phyloP scores from a whole-genome alignment of 2,888 invertebrate genomes.

The Pristionchus mayeri region DNA sequence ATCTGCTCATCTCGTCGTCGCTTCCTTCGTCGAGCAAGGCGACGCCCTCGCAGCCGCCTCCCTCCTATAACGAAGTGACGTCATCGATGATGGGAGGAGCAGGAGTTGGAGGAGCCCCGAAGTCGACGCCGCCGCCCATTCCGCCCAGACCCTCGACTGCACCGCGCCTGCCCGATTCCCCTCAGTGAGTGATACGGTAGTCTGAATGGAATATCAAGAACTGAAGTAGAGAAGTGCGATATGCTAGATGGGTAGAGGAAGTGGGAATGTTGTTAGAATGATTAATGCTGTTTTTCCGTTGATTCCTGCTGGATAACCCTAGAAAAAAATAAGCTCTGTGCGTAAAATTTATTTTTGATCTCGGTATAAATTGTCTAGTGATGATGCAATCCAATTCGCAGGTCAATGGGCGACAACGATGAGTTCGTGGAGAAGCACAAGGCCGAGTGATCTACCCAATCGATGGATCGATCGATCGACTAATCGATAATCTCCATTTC shows the following conservation, averaged over 20 bases:
- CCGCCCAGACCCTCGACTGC: not conserved
- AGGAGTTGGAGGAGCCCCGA: not conserved
- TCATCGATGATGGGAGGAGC: not conserved
- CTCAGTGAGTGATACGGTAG: not conserved
- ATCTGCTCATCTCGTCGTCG: slow-evolving; percentile 37
- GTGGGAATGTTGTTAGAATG: not conserved
- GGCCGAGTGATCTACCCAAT: not conserved
- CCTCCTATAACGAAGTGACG: too few species aligned
- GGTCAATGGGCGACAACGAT: not conserved
- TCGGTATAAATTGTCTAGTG: not conserved
- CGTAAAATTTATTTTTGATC: too few species aligned
- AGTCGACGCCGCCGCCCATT: not conserved
- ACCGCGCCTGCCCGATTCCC: not conserved
- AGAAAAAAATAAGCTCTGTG: too few species aligned
- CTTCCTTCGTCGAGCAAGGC: not conserved
- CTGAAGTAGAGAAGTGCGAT: too few species aligned
- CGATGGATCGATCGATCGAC: not conserved
- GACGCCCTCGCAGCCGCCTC: not conserved
- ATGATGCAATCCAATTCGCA: not conserved
- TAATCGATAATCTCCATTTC: not conserved
- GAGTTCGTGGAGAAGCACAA: slow-evolving; percentile 27
- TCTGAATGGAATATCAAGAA: not conserved
- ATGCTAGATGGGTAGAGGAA: not conserved
- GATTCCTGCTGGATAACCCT: too few species aligned
- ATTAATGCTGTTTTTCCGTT: too few species aligned